These are phyloP conservation scores for Mythimna loreyi DNA, from an alignment of 2,888 invertebrate genomes.

Conservation along the genomic window DNA sequence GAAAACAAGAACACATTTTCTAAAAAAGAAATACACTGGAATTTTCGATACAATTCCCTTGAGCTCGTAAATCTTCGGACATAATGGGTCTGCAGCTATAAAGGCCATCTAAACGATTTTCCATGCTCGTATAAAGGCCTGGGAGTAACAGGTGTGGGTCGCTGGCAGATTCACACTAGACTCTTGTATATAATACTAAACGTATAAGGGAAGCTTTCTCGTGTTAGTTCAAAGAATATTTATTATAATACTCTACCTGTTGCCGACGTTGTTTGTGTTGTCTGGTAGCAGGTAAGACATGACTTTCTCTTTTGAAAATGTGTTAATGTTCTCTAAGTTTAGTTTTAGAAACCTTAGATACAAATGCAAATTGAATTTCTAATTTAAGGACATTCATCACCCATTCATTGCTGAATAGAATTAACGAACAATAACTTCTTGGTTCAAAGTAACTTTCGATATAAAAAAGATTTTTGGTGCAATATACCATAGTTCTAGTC, in stretches of 20 bases:
- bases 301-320: neutral
- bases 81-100: conserved; percentile 36
- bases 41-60: conserved; percentile 19
- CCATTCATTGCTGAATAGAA: too few relatives aligned
- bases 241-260: conserved; percentile 23
- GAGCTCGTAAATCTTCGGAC: conserved; percentile 51
- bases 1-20: neutral
- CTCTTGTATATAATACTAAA: neutral
- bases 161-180: conserved; percentile 25
- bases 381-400: too few relatives aligned
- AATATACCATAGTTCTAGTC: too few relatives aligned
- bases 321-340: neutral
- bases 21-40: neutral
- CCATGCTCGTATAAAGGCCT: conserved; percentile 28
- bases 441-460: too few relatives aligned
- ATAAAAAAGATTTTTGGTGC: too few relatives aligned
- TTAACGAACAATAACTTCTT: too few relatives aligned
- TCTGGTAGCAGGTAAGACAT: neutral
- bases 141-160: conserved; percentile 52
- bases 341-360: neutral
- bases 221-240: neutral
- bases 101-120: conserved; percentile 47
- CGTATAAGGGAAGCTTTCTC: neutral
- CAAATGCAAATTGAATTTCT: too few relatives aligned
- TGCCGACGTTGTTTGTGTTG: neutral